Evolutionary conservation across 2,888 invertebrate genomes (phyloP), one percentile per base, ranked within the genome.

Genomic region (Clanis bilineata): DNA sequence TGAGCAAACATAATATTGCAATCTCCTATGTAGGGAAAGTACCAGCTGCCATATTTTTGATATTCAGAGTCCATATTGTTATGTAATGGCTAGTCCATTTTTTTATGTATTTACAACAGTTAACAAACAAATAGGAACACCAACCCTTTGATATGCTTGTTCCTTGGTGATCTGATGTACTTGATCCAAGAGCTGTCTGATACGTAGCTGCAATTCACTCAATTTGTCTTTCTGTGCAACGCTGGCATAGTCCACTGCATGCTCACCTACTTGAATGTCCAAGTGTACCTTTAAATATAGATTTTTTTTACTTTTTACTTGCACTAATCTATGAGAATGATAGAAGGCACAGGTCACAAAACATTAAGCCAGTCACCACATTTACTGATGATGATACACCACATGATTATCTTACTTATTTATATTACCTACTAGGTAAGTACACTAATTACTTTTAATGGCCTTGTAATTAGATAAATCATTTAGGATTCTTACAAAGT

Each of bases 151-250:
- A 88, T 99, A 99, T 86, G 98, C 99, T 85, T 99, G 99, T 85
- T 99, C 99, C 88, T 99, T 99, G n/a, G 98, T 98, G 65, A 99
- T 99, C 89, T 99, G 99, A 66, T 99, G 99, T 0, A 99, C 98
- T 93, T 99, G 99, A 87, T 99, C 98, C 12, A 99, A 89, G 21
- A 99, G 93, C 85, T 99, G 99, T 56, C 99, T 94, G 63, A 99
- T 96, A 76, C 99, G 94, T 57, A 99, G 92, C 84, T 99, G 98
- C 12, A 99, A 90, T 85, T 99, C 99, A 1, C 98, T 96, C 57
- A 99, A 93, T 84, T 99, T 99, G 83, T 99, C 99, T 83, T 98
- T 99, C 78, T 98, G 98, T 2, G 98, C 99, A 58, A 99, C 96
- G 90, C 98, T 97, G 21, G 97, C 97, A 86, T 99, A 99, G 87